phyloP scores from a whole-genome alignment of 2,797 vertebrate genomes.

The Melanotaenia pygmaea region DNA sequence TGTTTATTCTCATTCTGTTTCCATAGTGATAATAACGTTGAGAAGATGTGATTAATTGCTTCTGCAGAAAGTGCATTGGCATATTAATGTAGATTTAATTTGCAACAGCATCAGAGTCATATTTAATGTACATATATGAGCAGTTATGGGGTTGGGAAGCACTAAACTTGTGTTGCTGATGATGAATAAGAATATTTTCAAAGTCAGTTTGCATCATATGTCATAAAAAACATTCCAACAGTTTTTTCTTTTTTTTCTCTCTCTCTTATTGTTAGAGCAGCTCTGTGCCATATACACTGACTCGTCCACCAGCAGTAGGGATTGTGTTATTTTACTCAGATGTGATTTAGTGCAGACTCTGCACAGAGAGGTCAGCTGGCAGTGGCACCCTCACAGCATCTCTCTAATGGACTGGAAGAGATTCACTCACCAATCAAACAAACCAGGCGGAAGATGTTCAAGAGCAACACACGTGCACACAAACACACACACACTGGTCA shows the following conservation, averaged over 20 bases:
- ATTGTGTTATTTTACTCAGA: constrained; percentile 49
- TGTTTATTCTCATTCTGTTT: constrained; percentile 41
- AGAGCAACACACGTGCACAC: constrained; percentile 21
- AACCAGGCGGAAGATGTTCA: constrained; percentile 53
- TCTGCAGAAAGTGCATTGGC: constrained; percentile 13
- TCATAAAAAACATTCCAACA: background rate
- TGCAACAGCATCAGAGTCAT: constrained; percentile 12
- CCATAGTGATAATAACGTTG: constrained; percentile 47
- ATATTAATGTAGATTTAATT: constrained; percentile 32
- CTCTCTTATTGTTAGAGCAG: background rate
- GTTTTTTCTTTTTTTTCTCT: constrained; percentile 2
- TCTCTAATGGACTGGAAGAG: constrained; percentile 74
- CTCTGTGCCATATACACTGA: constrained; percentile 11
- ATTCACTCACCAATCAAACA: constrained; percentile 72
- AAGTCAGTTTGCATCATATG: background rate
- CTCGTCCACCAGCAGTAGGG: constrained; percentile 26
- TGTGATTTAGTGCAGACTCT: constrained; percentile 62
- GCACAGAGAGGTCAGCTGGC: constrained; percentile 62
- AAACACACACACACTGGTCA: background rate
- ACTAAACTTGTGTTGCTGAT: background rate
- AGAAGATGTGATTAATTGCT: constrained; percentile 48
- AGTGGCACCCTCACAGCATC: constrained; percentile 48
- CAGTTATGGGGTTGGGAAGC: background rate
- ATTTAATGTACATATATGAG: background rate
- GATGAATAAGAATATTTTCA: background rate